A percentile compares a stretch with the other conserved stretches of the same genome.
Evolutionary conservation across 2,888 invertebrate genomes (phyloP).

Genomic region (Colletes collaris): DNA sequence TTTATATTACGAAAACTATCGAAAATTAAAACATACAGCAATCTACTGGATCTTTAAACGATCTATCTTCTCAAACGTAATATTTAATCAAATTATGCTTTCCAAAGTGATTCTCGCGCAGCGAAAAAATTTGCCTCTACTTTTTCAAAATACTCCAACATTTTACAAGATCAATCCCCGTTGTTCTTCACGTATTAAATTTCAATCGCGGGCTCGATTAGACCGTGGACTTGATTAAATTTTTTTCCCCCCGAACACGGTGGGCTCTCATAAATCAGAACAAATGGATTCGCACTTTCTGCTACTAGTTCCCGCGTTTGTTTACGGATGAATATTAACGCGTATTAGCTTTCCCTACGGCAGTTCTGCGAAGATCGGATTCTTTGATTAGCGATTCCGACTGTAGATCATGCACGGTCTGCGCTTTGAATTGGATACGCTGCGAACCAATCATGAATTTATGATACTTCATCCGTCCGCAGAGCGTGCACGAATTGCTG

Average conservation of each 20-base stretch:
- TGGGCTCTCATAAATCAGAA: conserved; percentile 40
- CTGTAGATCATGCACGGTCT: conserved; percentile 30
- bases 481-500: background rate
- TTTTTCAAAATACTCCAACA: background rate
- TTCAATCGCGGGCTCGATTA: conserved; percentile 36
- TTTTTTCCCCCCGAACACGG: conserved; percentile 2
- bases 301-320: conserved; percentile 14
- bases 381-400: conserved; percentile 59
- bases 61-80: no score
- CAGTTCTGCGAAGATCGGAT: conserved; percentile 21
- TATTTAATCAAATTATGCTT: no score
- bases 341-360: conserved; percentile 25
- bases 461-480: conserved; percentile 27
- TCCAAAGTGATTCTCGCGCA: no score
- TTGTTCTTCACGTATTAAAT: conserved; percentile 25
- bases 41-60: no score
- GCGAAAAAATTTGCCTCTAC: background rate
- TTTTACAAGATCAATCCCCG: conserved; percentile 4
- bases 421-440: conserved; percentile 31
- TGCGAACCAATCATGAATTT: conserved; percentile 41
- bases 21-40: no score
- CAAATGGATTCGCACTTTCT: conserved; percentile 14
- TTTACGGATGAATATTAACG: conserved; percentile 42
- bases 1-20: no score
- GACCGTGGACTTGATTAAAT: conserved; percentile 41